These are phyloP conservation scores for Gnathonemus longibarbis DNA, from an alignment of 2,113 vertebrate species.

Conservation along the genomic window DNA sequence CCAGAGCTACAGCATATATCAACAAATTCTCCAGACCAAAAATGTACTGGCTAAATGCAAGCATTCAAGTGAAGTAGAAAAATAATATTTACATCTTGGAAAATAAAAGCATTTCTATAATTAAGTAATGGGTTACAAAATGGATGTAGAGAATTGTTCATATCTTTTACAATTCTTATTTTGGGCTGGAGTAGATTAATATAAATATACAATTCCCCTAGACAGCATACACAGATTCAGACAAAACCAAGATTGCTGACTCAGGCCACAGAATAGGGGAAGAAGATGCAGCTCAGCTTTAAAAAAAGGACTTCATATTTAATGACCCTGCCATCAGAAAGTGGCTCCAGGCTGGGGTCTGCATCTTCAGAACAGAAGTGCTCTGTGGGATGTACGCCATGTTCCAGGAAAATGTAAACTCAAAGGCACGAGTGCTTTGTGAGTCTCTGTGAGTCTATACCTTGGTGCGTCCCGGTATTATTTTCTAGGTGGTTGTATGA, in stretches of 20 bases:
- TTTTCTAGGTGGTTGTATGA: not conserved
- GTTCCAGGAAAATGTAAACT: not conserved
- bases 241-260: slow-evolving; percentile 5
- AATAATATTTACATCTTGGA: not conserved
- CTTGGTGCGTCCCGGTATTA: not conserved
- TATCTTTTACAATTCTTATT: not conserved
- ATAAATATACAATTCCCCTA: not conserved
- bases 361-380: slow-evolving; percentile 11
- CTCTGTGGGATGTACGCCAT: not conserved
- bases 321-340: slow-evolving; percentile 5
- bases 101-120: not conserved
- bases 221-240: not conserved
- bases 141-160: not conserved
- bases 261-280: not conserved
- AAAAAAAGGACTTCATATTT: slow-evolving; percentile 8
- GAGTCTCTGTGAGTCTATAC: not conserved
- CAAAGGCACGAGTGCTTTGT: not conserved
- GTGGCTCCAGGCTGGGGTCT: not conserved
- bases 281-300: slow-evolving; percentile 7
- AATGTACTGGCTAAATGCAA: not conserved
- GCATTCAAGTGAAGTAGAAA: not conserved
- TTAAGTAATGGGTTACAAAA: not conserved
- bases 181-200: not conserved
- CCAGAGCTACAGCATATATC: not conserved
- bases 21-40: not conserved